Evolutionary conservation across 2,113 vertebrate species (phyloP).

Genomic region (Speoplatyrhinus poulsoni): DNA sequence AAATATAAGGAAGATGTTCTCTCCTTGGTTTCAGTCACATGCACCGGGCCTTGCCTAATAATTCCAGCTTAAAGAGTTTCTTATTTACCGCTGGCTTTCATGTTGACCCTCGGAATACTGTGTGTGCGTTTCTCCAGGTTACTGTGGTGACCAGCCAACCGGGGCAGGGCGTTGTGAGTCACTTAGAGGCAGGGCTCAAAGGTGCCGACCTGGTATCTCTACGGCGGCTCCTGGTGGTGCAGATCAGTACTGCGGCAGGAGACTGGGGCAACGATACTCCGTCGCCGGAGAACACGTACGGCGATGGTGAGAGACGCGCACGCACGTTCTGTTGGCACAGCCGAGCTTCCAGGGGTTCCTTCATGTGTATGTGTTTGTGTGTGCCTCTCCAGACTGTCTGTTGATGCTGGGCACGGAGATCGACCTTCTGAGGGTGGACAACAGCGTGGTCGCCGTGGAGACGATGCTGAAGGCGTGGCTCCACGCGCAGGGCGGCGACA

Average conservation of each 20-base stretch:
- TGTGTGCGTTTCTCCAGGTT: constrained; percentile 73
- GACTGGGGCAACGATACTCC: constrained; percentile 47
- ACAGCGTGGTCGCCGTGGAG: constrained; percentile 83
- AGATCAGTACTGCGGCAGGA: constrained; percentile 65
- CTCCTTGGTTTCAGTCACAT: no score
- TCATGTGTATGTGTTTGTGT: background rate
- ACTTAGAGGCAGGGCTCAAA: constrained; percentile 81
- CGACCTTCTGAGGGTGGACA: constrained; percentile 83
- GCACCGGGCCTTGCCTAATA: no score
- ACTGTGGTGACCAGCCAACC: constrained; percentile 85
- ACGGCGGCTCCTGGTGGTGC: constrained; percentile 82
- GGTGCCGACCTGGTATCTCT: constrained; percentile 79
- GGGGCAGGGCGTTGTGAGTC: constrained; percentile 73
- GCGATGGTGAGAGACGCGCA: constrained; percentile 57
- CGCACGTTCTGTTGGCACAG: constrained; percentile 4
- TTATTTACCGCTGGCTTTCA: no score
- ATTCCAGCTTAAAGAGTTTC: no score
- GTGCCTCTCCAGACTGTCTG: constrained; percentile 65
- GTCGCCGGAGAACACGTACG: constrained; percentile 38
- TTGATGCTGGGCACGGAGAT: constrained; percentile 82
- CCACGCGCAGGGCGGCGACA: constrained; percentile 82
- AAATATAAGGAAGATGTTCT: no score
- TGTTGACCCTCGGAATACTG: no score
- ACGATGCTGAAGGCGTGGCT: constrained; percentile 89
- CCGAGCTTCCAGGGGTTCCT: background rate